Evolutionary conservation across 2,888 invertebrate genomes (phyloP).

Genomic region (Deilephila elpenor): DNA sequence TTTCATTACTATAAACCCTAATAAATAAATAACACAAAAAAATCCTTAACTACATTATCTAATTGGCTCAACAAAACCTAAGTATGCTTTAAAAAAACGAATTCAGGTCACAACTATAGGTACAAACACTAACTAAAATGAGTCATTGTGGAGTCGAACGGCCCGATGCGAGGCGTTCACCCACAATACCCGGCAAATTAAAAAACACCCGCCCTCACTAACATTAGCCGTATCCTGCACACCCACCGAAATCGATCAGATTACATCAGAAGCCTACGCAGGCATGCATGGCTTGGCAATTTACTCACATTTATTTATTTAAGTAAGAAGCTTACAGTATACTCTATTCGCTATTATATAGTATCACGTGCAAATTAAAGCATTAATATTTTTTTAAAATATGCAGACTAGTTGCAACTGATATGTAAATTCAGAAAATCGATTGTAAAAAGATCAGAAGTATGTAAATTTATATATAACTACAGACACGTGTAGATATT

Average conservation of each 20-base stretch:
- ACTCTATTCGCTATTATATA: too few species aligned
- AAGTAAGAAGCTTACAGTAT: too few species aligned
- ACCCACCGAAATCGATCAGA: conserved; percentile 1
- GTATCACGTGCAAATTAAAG: too few species aligned
- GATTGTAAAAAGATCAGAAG: too few species aligned
- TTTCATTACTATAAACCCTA: too few species aligned
- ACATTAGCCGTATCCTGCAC: conserved; percentile 5
- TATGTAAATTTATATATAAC: too few species aligned
- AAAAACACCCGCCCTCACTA: conserved; percentile 4
- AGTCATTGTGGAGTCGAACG: conserved; percentile 6
- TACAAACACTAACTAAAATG: conserved; percentile 14
- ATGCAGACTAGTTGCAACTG: too few species aligned
- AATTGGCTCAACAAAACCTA: background rate
- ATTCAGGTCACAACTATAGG: background rate
- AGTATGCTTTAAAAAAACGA: background rate
- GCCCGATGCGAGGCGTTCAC: background rate
- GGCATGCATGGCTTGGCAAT: background rate
- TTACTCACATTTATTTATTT: background rate
- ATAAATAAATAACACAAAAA: too few species aligned
- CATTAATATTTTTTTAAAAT: too few species aligned
- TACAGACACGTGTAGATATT: too few species aligned
- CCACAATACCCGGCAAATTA: background rate
- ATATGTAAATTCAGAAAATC: too few species aligned
- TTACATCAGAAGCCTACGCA: background rate
- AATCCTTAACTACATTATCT: too few species aligned